These are phyloP conservation scores for Paraplagusia blochii DNA, from an alignment of 2,113 vertebrate genomes.

Conservation along the genomic window DNA sequence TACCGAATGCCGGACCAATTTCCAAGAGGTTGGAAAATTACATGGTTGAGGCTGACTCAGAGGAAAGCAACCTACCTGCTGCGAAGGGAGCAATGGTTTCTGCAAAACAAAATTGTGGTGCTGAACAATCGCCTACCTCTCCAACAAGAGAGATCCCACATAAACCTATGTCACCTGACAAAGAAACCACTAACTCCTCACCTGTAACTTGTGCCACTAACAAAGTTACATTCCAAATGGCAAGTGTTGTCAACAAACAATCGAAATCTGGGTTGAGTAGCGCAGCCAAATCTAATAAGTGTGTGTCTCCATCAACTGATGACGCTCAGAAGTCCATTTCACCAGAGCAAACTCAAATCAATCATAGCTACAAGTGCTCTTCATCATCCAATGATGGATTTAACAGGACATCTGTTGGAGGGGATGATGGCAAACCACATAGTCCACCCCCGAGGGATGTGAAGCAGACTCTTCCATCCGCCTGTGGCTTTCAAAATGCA, in stretches of 20 bases:
- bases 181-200: conserved; percentile 47
- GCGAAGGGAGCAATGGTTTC: conserved; percentile 51
- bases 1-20: conserved; percentile 85
- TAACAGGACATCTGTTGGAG: conserved; percentile 42
- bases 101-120: conserved; percentile 44
- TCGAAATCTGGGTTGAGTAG: conserved; percentile 22
- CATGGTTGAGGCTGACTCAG: conserved; percentile 78
- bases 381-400: conserved; percentile 59
- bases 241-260: conserved; percentile 25
- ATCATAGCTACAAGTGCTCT: conserved; percentile 53
- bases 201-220: conserved; percentile 29
- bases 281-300: conserved; percentile 53
- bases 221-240: conserved; percentile 36
- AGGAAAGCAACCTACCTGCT: conserved; percentile 63
- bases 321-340: conserved; percentile 42
- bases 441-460: conserved; percentile 54
- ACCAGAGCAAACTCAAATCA: conserved; percentile 44
- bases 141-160: conserved; percentile 45
- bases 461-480: conserved; percentile 45
- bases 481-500: conserved; percentile 43
- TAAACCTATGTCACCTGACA: conserved; percentile 50
- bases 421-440: conserved; percentile 46
- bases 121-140: conserved; percentile 53
- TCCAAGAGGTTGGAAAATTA: conserved; percentile 85
- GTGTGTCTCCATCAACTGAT: conserved; percentile 40